Base-by-base conservation (phyloP, 2,113 vertebrate genomes). In the Microcebus ravelobensis region DNA sequence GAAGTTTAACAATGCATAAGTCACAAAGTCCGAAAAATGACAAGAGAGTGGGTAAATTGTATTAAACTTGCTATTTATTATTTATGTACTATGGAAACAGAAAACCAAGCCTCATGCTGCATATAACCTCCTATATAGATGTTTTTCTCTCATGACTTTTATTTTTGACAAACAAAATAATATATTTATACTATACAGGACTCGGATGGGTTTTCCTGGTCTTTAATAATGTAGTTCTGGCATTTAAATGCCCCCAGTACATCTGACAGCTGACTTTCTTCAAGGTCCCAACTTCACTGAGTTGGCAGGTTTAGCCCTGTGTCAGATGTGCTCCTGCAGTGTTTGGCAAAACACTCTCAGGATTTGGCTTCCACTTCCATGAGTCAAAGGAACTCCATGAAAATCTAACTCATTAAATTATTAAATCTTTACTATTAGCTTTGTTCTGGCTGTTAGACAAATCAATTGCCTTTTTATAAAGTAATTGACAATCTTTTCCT, bases 101-200 rank as follows among this genome's bases (percentile, higher is more conserved):
- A 81, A 81, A 85, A 45, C 68, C 36, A 93, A 94, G 13, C 4
- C 23, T 93, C 11, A 82, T 65, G 34, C 2, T 21, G 12, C n/a
- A n/a, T 4, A 36, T 7, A 74, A 1, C 6, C 9, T 80, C 67
- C 25, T 80, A 25, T 8, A 76, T 1, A 91, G 17, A 45, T 42
- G 13, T 67, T 82, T 93, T 81, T 71, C 45, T 94, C 9, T 84
- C 12, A 31, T 39, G 12, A 45, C 12, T 48, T 68, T 42, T n/a
- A 42, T 52, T 65, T 71, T 92, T 97, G 48, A 70, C 7, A 79
- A 82, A 81, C 52, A 93, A 95, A 92, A 96, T 91, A 81, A 85
- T 87, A 71, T 57, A 79, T 83, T 93, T 94, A 87, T 61, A 63
- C 36, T 80, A 83, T 27, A 86, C 3, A 82, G 23, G 13, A 11